Evolutionary conservation across 2,888 invertebrate genomes (phyloP).

Genomic region (Campaea margaritaria): DNA sequence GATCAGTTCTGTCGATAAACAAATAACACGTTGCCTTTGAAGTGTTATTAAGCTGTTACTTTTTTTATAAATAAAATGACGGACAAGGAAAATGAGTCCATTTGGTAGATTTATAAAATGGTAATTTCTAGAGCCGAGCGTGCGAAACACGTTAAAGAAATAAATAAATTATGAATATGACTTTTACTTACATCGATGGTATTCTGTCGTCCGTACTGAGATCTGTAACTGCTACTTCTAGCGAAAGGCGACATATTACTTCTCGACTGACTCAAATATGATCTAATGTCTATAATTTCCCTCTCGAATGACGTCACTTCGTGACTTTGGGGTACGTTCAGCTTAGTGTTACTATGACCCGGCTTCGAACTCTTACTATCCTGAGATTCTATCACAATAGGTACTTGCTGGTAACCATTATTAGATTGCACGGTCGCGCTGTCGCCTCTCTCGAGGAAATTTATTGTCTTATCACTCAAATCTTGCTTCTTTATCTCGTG

Average conservation of each 20-base stretch:
- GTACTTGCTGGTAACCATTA: slow-evolving; percentile 88
- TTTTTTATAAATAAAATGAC: background rate
- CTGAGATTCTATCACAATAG: slow-evolving; percentile 86
- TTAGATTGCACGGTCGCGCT: slow-evolving; percentile 58
- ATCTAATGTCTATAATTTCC: slow-evolving; percentile 89
- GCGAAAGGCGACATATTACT: slow-evolving; percentile 90
- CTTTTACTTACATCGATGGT: slow-evolving; percentile 73
- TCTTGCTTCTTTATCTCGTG: slow-evolving; percentile 78
- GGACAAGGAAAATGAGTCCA: background rate
- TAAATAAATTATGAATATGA: background rate
- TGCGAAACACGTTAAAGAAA: background rate
- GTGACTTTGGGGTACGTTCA: slow-evolving; percentile 78
- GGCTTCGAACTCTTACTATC: slow-evolving; percentile 66
- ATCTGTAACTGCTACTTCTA: slow-evolving; percentile 89
- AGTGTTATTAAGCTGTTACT: background rate
- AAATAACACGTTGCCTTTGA: slow-evolving; percentile 18
- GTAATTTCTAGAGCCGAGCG: no score
- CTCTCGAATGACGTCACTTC: slow-evolving; percentile 83
- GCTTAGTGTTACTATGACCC: slow-evolving; percentile 67
- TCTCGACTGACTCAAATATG: slow-evolving; percentile 90
- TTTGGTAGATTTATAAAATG: no score
- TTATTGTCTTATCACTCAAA: slow-evolving; percentile 69
- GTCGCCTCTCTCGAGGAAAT: slow-evolving; percentile 69
- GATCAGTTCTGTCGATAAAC: slow-evolving; percentile 28
- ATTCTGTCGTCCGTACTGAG: slow-evolving; percentile 87